A percentile compares a stretch with the other conserved stretches of the same genome.
Evolutionary conservation across 2,113 vertebrate genomes (phyloP).

Genomic region (Bubalus kerabau): DNA sequence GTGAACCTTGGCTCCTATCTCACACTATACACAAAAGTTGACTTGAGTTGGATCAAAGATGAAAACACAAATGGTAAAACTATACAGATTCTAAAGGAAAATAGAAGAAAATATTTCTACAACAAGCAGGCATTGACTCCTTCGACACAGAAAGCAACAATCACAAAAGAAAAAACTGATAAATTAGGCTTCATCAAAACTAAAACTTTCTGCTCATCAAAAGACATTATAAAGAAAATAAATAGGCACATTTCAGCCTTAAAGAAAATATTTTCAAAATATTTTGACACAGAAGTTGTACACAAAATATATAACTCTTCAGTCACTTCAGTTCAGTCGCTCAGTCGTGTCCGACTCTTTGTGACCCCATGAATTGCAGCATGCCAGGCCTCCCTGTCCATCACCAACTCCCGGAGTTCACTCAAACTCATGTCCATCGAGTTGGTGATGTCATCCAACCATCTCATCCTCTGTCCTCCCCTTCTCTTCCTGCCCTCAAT

Average conservation of each 20-base stretch:
- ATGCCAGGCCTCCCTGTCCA: no score
- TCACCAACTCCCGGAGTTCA: no score
- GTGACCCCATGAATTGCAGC: no score
- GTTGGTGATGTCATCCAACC: no score
- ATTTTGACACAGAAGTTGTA: not conserved
- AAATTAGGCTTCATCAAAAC: not conserved
- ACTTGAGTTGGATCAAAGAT: not conserved
- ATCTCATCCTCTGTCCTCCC: no score
- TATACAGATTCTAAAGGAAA: not conserved
- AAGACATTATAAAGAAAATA: not conserved
- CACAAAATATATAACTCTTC: not conserved
- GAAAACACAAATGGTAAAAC: not conserved
- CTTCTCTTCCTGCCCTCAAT: no score
- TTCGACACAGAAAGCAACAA: not conserved
- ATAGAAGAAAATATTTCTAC: not conserved
- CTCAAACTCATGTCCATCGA: no score
- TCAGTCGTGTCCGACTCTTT: rapidly evolving
- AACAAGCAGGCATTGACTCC: not conserved
- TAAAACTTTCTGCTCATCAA: not conserved
- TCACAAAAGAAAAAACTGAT: not conserved
- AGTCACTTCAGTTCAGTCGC: no score
- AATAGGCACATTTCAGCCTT: not conserved
- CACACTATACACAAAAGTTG: not conserved
- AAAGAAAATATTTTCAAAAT: not conserved
- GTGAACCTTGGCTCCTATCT: not conserved